Conservation (phyloP, 2,113 vertebrate genomes). For the Corapipo altera region DNA sequence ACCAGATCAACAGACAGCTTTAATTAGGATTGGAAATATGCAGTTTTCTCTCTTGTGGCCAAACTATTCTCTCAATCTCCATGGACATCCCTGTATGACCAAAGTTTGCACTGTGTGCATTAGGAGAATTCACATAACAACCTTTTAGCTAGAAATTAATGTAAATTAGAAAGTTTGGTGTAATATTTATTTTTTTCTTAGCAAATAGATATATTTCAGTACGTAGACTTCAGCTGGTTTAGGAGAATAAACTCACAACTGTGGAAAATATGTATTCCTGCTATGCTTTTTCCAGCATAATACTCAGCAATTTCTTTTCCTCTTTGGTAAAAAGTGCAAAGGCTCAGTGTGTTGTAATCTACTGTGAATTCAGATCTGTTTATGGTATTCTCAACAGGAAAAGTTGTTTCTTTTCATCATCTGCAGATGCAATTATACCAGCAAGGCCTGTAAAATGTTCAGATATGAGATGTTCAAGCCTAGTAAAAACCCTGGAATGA, state of each 20-base stretch:
- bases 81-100: not conserved
- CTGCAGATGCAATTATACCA: constrained; percentile 16
- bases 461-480: not conserved
- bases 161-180: not conserved
- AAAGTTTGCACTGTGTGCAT: not conserved
- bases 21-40: not conserved
- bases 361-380: constrained; percentile 39
- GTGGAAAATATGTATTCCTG: not conserved
- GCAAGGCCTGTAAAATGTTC: not conserved
- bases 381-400: not conserved
- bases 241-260: not conserved
- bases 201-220: not conserved
- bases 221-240: not conserved
- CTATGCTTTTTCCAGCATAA: not conserved
- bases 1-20: not conserved
- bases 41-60: not conserved
- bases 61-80: not conserved
- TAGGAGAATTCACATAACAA: not conserved
- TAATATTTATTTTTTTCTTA: not conserved
- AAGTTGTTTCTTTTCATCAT: constrained; percentile 3
- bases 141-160: not conserved
- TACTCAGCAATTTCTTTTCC: constrained; percentile 6
- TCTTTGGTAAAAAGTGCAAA: constrained; percentile 2
- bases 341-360: not conserved
- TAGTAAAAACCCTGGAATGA: not conserved